Evolutionary conservation across 2,888 invertebrate genomes (phyloP), one percentile per base, ranked within the genome.

Genomic region (Synergus itoensis): DNA sequence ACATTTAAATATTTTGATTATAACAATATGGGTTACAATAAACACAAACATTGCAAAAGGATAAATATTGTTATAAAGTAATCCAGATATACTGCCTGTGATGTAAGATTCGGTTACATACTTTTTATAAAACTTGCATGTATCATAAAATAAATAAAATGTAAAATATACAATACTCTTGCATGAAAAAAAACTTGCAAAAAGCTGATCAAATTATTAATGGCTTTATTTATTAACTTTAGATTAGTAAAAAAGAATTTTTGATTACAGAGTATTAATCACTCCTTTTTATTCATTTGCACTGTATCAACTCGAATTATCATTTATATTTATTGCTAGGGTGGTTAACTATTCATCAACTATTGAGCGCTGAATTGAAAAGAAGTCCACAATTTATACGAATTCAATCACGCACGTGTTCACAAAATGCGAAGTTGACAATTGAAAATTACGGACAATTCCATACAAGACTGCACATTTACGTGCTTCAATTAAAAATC

Each of bases 321-420:
- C 48, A 73, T 73, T 53, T 36, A 36, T 73, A 12, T 73, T 36
- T 73, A 73, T 73, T 53, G 53, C 0, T 48, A 73, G 73, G 73
- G 36, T 28, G 36, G 48, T 48, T 73, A 16, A 36, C 36, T 73
- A 73, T 73, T 73, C 73, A 9, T 48, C 73, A 28, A 28, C 28
- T 73, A 8, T 48, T 28, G 73, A 36, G 53, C 48, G 48, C 16
- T 73, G 73, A 73, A 73, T 73, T 73, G 73, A 73, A 73, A 73
- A 73, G 28, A 53, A 4, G 28, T 73, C n/a, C 48, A 48, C 73
- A 48, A 73, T 73, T 73, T 48, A 21, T 28, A 40, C 16, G 16
- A 53, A 36, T 28, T 53, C 73, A 53, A 48, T 73, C n/a, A 48
- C 8, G 21, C 8, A 69, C 48, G 28, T 45, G 9, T 64, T 40